Conservation (phyloP, 1,140 invertebrate species). For the Brachionus plicatilis region DNA sequence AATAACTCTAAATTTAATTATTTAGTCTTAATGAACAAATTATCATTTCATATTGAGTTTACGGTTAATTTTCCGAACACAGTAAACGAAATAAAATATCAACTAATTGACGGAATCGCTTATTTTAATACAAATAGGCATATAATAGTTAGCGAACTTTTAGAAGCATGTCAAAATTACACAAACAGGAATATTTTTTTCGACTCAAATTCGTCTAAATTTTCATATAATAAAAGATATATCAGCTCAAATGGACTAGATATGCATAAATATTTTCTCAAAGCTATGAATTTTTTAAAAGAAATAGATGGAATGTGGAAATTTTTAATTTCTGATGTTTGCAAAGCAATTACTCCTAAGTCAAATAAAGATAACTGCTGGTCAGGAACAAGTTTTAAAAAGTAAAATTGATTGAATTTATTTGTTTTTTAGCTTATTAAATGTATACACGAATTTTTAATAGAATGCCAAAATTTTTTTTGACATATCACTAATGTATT, state of each 20-base stretch:
- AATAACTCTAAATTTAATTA: no score
- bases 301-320: not conserved
- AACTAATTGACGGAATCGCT: not conserved
- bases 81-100: conserved; percentile 10
- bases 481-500: no score
- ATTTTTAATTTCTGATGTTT: not conserved
- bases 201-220: not conserved
- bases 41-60: conserved; percentile 4
- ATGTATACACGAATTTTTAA: no score
- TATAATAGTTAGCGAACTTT: not conserved
- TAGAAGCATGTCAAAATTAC: not conserved
- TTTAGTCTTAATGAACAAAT: conserved; percentile 7
- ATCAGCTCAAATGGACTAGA: not conserved
- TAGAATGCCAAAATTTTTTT: no score
- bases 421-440: not conserved
- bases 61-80: conserved; percentile 1
- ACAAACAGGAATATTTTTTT: not conserved
- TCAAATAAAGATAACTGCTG: not conserved
- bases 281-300: not conserved
- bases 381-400: not conserved
- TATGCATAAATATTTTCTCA: conserved; percentile 12
- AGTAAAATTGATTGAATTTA: not conserved
- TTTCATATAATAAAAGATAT: not conserved
- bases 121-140: conserved; percentile 1
- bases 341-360: not conserved